Conservation (phyloP, 2,113 vertebrate species). For the Pseudorectes ferrugineus region DNA sequence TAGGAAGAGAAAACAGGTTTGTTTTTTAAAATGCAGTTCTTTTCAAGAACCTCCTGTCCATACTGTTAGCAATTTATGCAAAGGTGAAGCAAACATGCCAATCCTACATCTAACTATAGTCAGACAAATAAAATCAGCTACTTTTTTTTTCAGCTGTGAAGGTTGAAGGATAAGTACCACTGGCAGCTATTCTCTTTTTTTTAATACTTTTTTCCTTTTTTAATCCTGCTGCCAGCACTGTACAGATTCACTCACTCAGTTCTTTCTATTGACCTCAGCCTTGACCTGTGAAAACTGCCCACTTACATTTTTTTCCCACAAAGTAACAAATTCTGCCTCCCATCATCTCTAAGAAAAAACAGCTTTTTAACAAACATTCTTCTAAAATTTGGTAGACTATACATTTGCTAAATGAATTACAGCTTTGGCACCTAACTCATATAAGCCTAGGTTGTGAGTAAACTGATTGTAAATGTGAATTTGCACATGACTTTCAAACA, state of each 20-base stretch:
- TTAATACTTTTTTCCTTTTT: not conserved
- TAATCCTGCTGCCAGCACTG: constrained; percentile 25
- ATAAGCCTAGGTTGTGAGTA: not conserved
- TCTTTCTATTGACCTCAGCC: constrained; percentile 49
- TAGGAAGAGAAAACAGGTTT: not conserved
- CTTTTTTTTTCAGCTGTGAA: not conserved
- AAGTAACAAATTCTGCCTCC: not conserved
- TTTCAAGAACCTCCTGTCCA: not conserved
- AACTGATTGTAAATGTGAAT: not conserved
- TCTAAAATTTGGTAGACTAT: not conserved
- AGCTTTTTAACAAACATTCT: constrained; percentile 1
- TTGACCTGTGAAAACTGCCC: constrained; percentile 47
- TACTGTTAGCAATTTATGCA: constrained; percentile 41
- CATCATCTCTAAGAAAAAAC: not conserved
- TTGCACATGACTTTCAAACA: not conserved
- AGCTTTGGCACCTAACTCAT: not conserved
- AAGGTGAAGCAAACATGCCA: constrained; percentile 56
- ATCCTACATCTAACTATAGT: constrained; percentile 28
- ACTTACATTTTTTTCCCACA: constrained; percentile 26
- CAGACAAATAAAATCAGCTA: constrained; percentile 49
- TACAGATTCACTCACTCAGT: constrained; percentile 35
- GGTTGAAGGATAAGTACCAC: constrained; percentile 36
- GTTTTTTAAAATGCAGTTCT: not conserved
- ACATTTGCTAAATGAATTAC: constrained; percentile 6
- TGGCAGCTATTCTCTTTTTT: constrained; percentile 21